phyloP scores from a whole-genome alignment of 2,797 vertebrate species.

The Premnoplex brunnescens region DNA sequence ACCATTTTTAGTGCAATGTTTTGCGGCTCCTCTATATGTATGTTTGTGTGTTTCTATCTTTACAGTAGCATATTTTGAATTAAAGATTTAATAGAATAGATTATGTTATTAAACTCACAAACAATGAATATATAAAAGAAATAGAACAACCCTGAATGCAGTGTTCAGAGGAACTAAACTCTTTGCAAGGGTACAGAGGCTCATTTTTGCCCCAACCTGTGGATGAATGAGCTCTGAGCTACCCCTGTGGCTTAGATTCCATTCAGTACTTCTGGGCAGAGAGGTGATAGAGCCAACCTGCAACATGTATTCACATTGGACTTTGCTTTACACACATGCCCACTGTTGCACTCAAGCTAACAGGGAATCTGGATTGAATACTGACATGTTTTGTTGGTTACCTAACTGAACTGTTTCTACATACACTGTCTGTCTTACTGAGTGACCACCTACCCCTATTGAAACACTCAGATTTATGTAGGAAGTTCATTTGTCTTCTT shows the following conservation, averaged over 20 bases:
- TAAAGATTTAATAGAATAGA: background rate
- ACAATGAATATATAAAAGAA: background rate
- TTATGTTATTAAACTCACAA: background rate
- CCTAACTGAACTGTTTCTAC: background rate
- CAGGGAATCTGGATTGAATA: background rate
- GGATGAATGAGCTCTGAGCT: background rate
- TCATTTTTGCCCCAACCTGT: background rate
- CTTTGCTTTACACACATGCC: background rate
- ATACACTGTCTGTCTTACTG: background rate
- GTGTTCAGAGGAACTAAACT: background rate
- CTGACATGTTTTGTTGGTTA: background rate
- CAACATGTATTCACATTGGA: background rate
- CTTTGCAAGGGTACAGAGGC: background rate
- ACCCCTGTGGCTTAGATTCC: background rate
- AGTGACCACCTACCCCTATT: background rate
- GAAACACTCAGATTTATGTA: background rate
- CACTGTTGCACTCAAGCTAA: background rate
- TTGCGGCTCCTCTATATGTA: background rate
- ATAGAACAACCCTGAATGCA: background rate
- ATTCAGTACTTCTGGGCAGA: background rate
- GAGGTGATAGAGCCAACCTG: fast-evolving
- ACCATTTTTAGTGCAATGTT: background rate
- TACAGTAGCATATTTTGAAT: background rate
- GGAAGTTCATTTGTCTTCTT: background rate
- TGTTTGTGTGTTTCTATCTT: background rate